Evolutionary conservation across 2,888 invertebrate genomes (phyloP).

Genomic region (Noctua fimbriata): DNA sequence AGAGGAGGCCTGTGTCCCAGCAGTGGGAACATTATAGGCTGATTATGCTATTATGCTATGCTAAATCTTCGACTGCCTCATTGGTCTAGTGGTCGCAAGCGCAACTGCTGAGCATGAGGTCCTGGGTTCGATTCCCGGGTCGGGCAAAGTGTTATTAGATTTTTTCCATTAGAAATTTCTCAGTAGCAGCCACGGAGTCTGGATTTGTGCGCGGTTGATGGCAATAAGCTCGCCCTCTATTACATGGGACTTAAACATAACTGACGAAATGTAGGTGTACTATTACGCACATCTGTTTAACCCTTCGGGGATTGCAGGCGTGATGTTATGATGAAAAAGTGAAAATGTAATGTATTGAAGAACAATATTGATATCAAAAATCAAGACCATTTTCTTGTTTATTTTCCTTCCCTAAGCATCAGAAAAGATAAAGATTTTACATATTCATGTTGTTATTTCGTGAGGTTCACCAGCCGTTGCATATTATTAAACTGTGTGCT

Average conservation of each 20-base stretch:
- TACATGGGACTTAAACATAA: not conserved
- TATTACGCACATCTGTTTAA: not conserved
- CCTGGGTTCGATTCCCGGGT: not conserved
- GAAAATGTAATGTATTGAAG: not conserved
- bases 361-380: not conserved
- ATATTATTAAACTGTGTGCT: constrained; percentile 44
- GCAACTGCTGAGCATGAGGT: not conserved
- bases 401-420: not conserved
- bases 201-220: not conserved
- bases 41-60: no score
- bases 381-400: not conserved
- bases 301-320: not conserved
- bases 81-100: not conserved
- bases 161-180: not conserved
- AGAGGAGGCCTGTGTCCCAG: no score
- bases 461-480: constrained; percentile 27
- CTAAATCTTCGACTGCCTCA: no score
- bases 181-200: not conserved
- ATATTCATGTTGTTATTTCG: constrained; percentile 3
- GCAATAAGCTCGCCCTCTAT: not conserved
- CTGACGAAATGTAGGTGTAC: not conserved
- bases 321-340: not conserved
- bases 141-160: not conserved
- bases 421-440: constrained; percentile 15
- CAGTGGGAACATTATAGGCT: no score